These are phyloP conservation scores for Hipposideros larvatus DNA, from an alignment of 2,797 vertebrate genomes.

Conservation along the genomic window DNA sequence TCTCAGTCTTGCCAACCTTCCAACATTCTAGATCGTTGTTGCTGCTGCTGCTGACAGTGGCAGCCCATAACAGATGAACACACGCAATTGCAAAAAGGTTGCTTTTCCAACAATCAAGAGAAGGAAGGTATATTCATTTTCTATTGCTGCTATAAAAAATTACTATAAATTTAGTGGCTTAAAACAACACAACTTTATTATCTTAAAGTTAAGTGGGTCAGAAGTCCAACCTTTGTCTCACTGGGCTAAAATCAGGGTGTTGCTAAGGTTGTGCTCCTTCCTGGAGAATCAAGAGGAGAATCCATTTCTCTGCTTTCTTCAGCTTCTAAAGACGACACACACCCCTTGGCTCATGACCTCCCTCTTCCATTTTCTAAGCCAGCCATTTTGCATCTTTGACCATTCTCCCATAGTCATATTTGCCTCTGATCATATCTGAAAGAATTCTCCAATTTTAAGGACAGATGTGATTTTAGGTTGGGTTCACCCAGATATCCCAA, in stretches of 20 bases:
- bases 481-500: background rate
- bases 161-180: background rate
- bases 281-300: background rate
- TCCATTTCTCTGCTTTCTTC: background rate
- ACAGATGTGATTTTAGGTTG: slow-evolving; percentile 1
- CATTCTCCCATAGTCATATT: background rate
- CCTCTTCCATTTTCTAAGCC: background rate
- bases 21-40: background rate
- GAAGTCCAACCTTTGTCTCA: background rate
- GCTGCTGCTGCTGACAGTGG: background rate
- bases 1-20: background rate
- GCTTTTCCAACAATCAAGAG: background rate
- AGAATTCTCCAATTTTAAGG: background rate
- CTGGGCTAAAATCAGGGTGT: background rate
- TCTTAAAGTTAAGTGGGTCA: background rate
- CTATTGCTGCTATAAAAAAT: background rate
- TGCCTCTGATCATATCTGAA: background rate
- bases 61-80: background rate
- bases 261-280: background rate
- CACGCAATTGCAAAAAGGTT: background rate
- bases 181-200: background rate
- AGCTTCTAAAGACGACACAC: background rate
- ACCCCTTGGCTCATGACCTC: background rate
- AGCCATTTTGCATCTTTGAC: background rate
- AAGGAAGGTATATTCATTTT: background rate